These are phyloP conservation scores for Alcedo atthis DNA, from an alignment of 2,797 vertebrate genomes.

Conservation along the genomic window DNA sequence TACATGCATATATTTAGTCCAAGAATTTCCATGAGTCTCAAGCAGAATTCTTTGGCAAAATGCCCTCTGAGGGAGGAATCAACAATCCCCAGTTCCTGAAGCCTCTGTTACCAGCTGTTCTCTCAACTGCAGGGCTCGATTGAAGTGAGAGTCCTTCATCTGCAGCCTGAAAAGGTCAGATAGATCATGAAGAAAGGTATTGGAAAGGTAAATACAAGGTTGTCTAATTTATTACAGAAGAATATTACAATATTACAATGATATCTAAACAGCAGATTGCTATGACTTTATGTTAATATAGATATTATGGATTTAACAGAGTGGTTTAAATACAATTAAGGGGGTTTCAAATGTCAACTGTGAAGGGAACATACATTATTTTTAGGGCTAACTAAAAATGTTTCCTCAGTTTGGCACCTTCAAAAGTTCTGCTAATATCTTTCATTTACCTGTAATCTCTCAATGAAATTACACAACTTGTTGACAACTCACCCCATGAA, in stretches of 20 bases:
- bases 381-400: not conserved
- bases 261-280: not conserved
- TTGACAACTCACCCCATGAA: not conserved
- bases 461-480: not conserved
- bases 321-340: not conserved
- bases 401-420: not conserved
- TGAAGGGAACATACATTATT: not conserved
- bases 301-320: not conserved
- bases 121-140: not conserved
- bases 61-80: conserved; percentile 8
- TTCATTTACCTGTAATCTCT: not conserved
- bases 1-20: conserved; percentile 41
- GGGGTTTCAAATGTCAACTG: not conserved
- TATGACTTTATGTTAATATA: not conserved
- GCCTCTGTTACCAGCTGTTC: not conserved
- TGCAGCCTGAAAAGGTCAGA: not conserved
- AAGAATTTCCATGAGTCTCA: conserved; percentile 55
- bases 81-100: conserved; percentile 1
- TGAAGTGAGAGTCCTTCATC: not conserved
- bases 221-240: not conserved
- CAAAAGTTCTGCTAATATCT: not conserved
- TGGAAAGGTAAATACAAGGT: not conserved
- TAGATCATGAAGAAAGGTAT: not conserved
- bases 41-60: conserved; percentile 56
- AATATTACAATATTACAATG: not conserved